A percentile compares a stretch with the other conserved stretches of the same genome.
phyloP scores from a whole-genome alignment of 2,113 vertebrate species.

The Corythornis cristatus region DNA sequence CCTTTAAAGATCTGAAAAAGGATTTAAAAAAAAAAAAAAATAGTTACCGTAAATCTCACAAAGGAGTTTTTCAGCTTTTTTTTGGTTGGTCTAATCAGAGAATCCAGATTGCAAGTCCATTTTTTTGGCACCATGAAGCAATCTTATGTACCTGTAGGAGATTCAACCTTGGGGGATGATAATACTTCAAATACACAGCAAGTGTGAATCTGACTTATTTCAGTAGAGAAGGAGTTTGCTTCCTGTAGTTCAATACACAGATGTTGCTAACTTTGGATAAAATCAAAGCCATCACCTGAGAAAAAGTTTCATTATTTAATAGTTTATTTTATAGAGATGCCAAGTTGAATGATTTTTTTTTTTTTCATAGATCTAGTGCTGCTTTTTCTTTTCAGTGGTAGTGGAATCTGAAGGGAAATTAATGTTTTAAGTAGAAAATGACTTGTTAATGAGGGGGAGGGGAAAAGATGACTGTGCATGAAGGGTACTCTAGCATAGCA shows the following conservation, averaged over 20 bases:
- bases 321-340: constrained; percentile 40
- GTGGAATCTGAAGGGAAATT: constrained; percentile 23
- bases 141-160: not conserved
- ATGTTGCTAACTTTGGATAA: constrained; percentile 68
- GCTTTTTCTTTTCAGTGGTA: not conserved
- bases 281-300: constrained; percentile 55
- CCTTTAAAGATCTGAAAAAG: not conserved
- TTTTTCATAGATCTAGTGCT: constrained; percentile 8
- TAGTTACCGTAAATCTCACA: not conserved
- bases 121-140: not conserved
- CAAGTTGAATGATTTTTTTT: not conserved
- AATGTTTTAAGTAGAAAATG: not conserved
- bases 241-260: constrained; percentile 52
- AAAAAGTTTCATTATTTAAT: constrained; percentile 43
- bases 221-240: constrained; percentile 55
- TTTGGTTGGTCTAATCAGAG: not conserved
- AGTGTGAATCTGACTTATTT: constrained; percentile 64
- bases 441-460: constrained; percentile 3
- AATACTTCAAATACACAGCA: constrained; percentile 44
- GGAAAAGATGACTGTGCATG: not conserved
- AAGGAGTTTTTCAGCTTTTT: not conserved
- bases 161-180: not conserved
- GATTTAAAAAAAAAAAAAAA: not conserved
- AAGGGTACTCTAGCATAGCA: not conserved
- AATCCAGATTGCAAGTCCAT: not conserved